A percentile compares a stretch with the other conserved stretches of the same genome.
phyloP scores from a whole-genome alignment of 2,888 invertebrate genomes.

The Lomographa bimaculata region DNA sequence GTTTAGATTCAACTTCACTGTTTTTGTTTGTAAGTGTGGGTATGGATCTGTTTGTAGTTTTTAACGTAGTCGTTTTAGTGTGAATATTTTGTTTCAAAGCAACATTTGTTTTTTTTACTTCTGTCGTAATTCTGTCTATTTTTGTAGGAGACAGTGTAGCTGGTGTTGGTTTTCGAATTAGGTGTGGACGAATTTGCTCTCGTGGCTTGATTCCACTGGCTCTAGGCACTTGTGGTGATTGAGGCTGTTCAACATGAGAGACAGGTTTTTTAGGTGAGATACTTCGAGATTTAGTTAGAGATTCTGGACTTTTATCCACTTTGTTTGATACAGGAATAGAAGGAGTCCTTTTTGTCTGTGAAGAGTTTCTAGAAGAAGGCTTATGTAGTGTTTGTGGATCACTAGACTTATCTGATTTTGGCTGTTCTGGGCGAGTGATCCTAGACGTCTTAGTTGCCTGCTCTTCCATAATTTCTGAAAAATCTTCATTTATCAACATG shows the following conservation, averaged over 20 bases:
- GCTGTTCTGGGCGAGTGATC: slow-evolving; percentile 28
- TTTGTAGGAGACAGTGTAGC: slow-evolving; percentile 51
- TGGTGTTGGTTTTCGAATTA: slow-evolving; percentile 57
- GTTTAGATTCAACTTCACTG: slow-evolving; percentile 58
- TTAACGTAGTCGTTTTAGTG: slow-evolving; percentile 47
- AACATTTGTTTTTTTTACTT: slow-evolving; percentile 55
- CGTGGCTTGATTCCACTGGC: slow-evolving; percentile 56
- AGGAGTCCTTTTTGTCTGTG: slow-evolving; percentile 61
- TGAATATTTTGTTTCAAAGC: slow-evolving; percentile 55
- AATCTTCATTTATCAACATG: slow-evolving; percentile 28
- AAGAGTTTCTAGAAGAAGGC: slow-evolving; percentile 56
- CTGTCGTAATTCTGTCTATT: slow-evolving; percentile 52
- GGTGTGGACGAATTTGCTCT: slow-evolving; percentile 51
- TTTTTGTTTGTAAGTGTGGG: slow-evolving; percentile 41
- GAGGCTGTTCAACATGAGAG: slow-evolving; percentile 54
- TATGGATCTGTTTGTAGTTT: slow-evolving; percentile 45
- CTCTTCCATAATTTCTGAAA: slow-evolving; percentile 34
- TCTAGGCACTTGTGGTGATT: slow-evolving; percentile 65
- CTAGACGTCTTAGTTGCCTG: slow-evolving; percentile 32
- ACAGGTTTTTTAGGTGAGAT: slow-evolving; percentile 66
- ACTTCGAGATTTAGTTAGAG: slow-evolving; percentile 57
- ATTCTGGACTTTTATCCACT: slow-evolving; percentile 45
- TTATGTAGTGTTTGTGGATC: slow-evolving; percentile 49
- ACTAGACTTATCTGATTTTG: slow-evolving; percentile 43
- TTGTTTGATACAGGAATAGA: slow-evolving; percentile 38